Base-by-base conservation (phyloP, 2,797 vertebrate species). In the Tangara arthus region DNA sequence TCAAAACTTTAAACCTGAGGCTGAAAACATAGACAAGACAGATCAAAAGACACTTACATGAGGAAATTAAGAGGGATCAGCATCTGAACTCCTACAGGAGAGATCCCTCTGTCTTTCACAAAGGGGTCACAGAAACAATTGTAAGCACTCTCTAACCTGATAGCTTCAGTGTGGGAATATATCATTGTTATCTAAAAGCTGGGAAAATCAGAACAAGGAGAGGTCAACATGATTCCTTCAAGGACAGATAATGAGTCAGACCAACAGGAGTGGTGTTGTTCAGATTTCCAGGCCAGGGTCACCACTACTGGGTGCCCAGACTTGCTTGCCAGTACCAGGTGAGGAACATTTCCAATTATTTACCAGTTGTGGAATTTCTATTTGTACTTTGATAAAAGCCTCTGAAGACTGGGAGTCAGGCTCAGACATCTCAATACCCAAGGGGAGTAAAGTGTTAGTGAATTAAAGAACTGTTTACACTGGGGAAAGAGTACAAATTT, bases 171-270 rank as follows among this genome's bases (percentile, higher is more conserved):
- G 81, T 93, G 86, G 83, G 81, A 96, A 87, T 18, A 10, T 17
- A 68, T 9, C 9, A 55, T 26, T 73, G 63, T 90, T 88, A 61
- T 59, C 66, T 71, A 60, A 87, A 84, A 89, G 68, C 46, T 85
- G 75, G 57, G 90, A 89, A 91, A 95, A 82, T 27, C 71, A 82
- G 52, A 9, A 60, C 64, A 60, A 0, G 12, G 56, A 20, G 37
- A 73, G 20, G 75, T 56, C 89, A 90, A 64, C 78, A 68, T 2
- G 30, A 82, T 57, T 75, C 76, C 87, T 80, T 70, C 88, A 93
- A 94, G 83, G 93, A 66, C 87, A 94, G 87, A 82, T 82, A 90
- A 72, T 50, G 64, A 94, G 46, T 30, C 73, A 85, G 56, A 64
- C 4, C 37, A 75, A 63, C 49, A 76, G 34, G 68, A 44, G 4